A percentile compares a stretch with the other conserved stretches of the same genome.
Conservation (phyloP, 2,888 invertebrate genomes). For the Hermodice carunculata region DNA sequence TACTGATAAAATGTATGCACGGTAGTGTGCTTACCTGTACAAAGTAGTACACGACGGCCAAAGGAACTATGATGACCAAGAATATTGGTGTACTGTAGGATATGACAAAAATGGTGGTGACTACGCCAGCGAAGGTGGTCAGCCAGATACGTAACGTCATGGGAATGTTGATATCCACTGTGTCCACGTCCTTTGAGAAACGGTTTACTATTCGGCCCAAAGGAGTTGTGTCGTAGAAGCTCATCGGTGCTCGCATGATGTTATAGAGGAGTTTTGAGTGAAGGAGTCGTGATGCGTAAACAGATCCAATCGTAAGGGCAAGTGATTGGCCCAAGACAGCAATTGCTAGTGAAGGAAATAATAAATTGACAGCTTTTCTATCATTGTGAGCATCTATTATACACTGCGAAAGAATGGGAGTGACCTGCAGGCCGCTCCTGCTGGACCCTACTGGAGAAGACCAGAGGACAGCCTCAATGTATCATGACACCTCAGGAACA, state of each 20-base stretch:
- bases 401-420: too few species aligned
- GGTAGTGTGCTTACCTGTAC: slow-evolving; percentile 54
- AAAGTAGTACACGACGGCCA: slow-evolving; percentile 49
- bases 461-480: too few species aligned
- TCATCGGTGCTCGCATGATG: slow-evolving; percentile 54
- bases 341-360: slow-evolving; percentile 22
- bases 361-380: too few species aligned
- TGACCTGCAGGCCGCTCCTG: too few species aligned
- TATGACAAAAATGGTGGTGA: slow-evolving; percentile 45
- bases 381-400: too few species aligned
- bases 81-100: slow-evolving; percentile 52
- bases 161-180: slow-evolving; percentile 56
- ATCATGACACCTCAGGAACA: too few species aligned
- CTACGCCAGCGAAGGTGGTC: slow-evolving; percentile 31
- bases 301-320: slow-evolving; percentile 25
- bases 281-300: slow-evolving; percentile 44
- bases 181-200: slow-evolving; percentile 60
- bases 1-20: background rate
- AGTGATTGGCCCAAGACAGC: background rate
- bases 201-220: slow-evolving; percentile 62
- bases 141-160: slow-evolving; percentile 40
- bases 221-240: slow-evolving; percentile 65
- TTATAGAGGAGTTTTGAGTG: slow-evolving; percentile 49
- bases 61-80: slow-evolving; percentile 46
- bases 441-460: too few species aligned